phyloP scores from a whole-genome alignment of 2,888 invertebrate genomes.

The Caenorhabditis macrosperma region DNA sequence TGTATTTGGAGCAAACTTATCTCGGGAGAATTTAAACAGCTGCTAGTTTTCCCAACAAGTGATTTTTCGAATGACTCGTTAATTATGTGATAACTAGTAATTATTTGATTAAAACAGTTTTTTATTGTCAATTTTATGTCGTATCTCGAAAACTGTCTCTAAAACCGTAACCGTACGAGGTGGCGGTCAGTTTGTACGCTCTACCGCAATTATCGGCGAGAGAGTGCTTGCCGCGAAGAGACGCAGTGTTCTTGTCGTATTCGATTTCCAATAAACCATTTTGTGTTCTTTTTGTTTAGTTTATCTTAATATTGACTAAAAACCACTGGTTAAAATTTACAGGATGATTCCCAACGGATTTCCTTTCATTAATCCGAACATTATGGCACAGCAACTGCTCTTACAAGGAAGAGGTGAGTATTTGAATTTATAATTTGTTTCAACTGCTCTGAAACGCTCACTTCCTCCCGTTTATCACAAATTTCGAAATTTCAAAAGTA shows the following conservation, averaged over 20 bases:
- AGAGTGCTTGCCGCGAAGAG: not conserved
- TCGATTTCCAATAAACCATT: conserved; percentile 1
- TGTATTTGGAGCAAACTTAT: too few relatives aligned
- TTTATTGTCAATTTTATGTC: not conserved
- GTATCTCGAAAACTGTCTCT: not conserved
- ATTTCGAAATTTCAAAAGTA: too few relatives aligned
- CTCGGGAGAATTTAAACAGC: too few relatives aligned
- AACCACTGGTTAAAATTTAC: too few relatives aligned
- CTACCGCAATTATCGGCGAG: not conserved
- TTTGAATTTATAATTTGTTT: not conserved
- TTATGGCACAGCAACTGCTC: conserved; percentile 37
- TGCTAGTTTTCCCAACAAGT: too few relatives aligned
- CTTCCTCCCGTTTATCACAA: too few relatives aligned
- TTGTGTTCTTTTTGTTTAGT: not conserved
- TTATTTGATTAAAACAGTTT: not conserved
- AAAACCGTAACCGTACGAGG: too few relatives aligned
- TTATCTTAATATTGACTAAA: too few relatives aligned
- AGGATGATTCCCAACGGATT: conserved; percentile 46
- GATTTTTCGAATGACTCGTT: too few relatives aligned
- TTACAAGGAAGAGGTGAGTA: conserved; percentile 42
- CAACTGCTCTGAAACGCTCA: too few relatives aligned
- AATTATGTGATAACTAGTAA: too few relatives aligned
- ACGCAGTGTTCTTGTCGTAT: conserved; percentile 5
- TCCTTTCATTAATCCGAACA: conserved; percentile 17
- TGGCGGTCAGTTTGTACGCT: conserved; percentile 7